Base-by-base conservation (phyloP, 1,140 invertebrate genomes). In the Atopsyche davidsoni region DNA sequence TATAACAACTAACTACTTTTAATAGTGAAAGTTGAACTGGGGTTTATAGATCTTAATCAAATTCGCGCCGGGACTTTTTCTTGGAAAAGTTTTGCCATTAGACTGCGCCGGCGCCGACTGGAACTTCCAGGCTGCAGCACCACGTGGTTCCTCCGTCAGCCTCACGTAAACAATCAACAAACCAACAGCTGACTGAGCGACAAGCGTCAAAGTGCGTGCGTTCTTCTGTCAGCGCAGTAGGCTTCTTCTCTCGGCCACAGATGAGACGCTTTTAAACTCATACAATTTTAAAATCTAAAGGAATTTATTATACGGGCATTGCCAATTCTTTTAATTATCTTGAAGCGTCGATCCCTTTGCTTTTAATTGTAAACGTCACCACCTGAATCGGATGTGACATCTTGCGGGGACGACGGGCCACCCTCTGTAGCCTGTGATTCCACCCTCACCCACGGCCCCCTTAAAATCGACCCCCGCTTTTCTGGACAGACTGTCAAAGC, bases 1-100 rank as follows among this genome's bases (percentile, higher is more conserved):
- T 70, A 73, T 73, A 74, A 72, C 72, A 73, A 74, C 72, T 74
- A 74, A 74, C 72, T 72, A 57, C 56, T 58, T 58, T 58, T 58
- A 58, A 58, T 58, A 58, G 56, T 58, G 56, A 58, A 58, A 58
- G 56, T 58, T 58, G 42, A 51, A 47, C 46, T 48, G 10, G 51
- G 38, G 55, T 54, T 54, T 54, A 54, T 54, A 54, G 56, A 58
- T 58, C 56, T 58, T 58, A 58, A 58, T 58, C 56, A 58, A 54
- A 58, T 58, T 58, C 56, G 51, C 51, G 52, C 51, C 49, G 51
- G 52, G 52, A 58, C 28, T 58, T 58, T 58, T 58, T 58, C 51
- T 52, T 46, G 32, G 51, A 53, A n/a, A 57, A 57, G 50, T 57
- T 57, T 53, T 35, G 24, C 47, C 53, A 50, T 55, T 51, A 46